Evolutionary conservation across 2,888 invertebrate species (phyloP), one percentile per base, ranked within the genome.

Genomic region (Meliscaeva auricollis): DNA sequence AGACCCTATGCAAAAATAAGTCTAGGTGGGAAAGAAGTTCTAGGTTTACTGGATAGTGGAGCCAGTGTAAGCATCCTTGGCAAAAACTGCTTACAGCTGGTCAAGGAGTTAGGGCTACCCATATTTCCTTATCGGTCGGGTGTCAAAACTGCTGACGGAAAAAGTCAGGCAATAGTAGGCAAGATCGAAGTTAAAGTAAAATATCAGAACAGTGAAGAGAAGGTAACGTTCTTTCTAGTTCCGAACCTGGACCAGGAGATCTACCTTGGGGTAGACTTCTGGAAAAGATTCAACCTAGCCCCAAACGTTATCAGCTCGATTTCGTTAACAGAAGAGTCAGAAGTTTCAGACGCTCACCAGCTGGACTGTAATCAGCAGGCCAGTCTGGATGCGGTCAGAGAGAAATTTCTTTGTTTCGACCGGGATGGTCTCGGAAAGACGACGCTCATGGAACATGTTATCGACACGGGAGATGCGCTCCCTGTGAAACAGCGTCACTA

Each of bases 261-360:
- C 1, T 73, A 64, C 13, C n/a, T 64, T 0, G 64, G 54, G 1
- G 20, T 64, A n/a, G 74, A 44, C 17, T 64, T 74, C n/a, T 74
- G 54, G 44, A 74, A 46, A 6, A n/a, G 11, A 1, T 74, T 74
- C 30, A 50, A 35, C 26, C 13, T 62, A 4, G 62, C 62, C 17
- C 52, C 48, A 9, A 73, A 52, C 13, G 6, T 54, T 1, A 64
- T 64, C 2, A 17, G 44, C 3, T 6, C 54, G 3, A 15, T 52
- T 3, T 7, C 52, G n/a, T 13, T 26, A 7, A 52, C 26, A 0
- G 52, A 52, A 11, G 26, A 26, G 0, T 9, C 52, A 13, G 52
- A 52, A 13, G 4, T 13, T 2, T 52, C 52, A 26, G 26, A 52
- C 52, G 52, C 52, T 52, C 52, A 26, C 15, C 52, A n/a, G n/a